phyloP scores from a whole-genome alignment of 2,888 invertebrate genomes.

The Reticulitermes lucifugus region DNA sequence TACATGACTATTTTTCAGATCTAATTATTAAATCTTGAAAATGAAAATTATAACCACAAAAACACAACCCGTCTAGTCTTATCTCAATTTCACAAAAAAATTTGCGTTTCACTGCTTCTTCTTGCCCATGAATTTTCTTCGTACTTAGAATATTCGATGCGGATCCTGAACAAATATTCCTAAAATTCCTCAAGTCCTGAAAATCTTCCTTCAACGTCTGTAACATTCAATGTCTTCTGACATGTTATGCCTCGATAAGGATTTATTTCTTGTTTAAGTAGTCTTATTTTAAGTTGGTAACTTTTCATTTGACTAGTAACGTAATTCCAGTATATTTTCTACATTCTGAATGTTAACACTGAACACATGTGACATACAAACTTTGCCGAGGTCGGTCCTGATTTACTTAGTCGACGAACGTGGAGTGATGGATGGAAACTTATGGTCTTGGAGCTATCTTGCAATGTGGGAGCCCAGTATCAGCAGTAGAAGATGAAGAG shows the following conservation, averaged over 20 bases:
- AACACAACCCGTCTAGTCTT: not conserved
- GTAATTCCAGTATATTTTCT: not conserved
- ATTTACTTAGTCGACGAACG: not conserved
- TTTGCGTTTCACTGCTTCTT: not conserved
- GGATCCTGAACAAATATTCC: not conserved
- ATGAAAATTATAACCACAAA: not conserved
- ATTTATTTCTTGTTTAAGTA: not conserved
- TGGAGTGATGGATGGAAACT: not conserved
- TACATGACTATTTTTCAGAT: not conserved
- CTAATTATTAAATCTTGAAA: not conserved
- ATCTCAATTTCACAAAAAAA: too few relatives aligned
- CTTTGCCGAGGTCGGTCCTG: slow-evolving; percentile 14
- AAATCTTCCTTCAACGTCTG: not conserved
- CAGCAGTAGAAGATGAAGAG: not conserved
- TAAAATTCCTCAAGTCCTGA: not conserved
- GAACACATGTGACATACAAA: slow-evolving; percentile 28
- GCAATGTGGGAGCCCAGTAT: slow-evolving; percentile 23
- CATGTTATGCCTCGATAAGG: not conserved
- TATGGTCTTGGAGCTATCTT: not conserved
- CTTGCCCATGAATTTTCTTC: not conserved
- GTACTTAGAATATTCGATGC: not conserved
- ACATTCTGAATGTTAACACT: slow-evolving; percentile 25
- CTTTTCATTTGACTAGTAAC: slow-evolving; percentile 31
- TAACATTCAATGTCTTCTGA: not conserved
- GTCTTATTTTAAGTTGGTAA: slow-evolving; percentile 6